Conservation (phyloP, 2,113 vertebrate genomes). For the Eudyptes chrysolophus region DNA sequence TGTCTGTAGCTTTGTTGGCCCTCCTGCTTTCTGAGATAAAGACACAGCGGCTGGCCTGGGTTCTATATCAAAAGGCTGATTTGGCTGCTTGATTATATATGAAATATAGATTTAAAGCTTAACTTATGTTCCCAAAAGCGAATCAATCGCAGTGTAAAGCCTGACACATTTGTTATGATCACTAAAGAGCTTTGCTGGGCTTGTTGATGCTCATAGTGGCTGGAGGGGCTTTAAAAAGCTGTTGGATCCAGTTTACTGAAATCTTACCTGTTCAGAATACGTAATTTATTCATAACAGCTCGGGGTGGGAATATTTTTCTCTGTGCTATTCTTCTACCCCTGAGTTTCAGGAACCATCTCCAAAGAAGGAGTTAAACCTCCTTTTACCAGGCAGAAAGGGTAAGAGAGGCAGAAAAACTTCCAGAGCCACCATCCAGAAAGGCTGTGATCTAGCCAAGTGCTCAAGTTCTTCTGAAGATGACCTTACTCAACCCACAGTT, state of each 20-base stretch:
- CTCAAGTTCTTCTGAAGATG: background rate
- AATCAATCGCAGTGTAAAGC: conserved; percentile 51
- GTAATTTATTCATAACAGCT: background rate
- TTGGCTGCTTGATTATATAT: conserved; percentile 68
- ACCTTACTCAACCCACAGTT: background rate
- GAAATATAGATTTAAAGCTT: conserved; percentile 73
- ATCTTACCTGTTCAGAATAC: background rate
- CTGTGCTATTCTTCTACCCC: background rate
- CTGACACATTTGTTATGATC: conserved; percentile 55
- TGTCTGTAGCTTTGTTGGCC: conserved; percentile 59
- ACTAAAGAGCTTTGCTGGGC: conserved; percentile 39
- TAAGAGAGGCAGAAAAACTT: background rate
- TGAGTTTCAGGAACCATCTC: background rate
- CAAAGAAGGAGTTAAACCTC: background rate
- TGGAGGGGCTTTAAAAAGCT: conserved; percentile 37
- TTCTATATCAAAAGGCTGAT: conserved; percentile 68
- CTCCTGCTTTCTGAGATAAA: conserved; percentile 75
- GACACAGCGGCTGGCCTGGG: conserved; percentile 44
- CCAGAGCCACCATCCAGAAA: background rate
- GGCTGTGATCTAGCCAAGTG: background rate
- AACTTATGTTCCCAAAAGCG: conserved; percentile 48
- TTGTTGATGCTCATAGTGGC: conserved; percentile 17
- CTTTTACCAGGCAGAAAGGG: background rate
- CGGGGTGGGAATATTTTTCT: background rate
- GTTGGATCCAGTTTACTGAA: background rate